Base-by-base conservation (phyloP, 2,888 invertebrate species). In the Plagodis dolabraria region DNA sequence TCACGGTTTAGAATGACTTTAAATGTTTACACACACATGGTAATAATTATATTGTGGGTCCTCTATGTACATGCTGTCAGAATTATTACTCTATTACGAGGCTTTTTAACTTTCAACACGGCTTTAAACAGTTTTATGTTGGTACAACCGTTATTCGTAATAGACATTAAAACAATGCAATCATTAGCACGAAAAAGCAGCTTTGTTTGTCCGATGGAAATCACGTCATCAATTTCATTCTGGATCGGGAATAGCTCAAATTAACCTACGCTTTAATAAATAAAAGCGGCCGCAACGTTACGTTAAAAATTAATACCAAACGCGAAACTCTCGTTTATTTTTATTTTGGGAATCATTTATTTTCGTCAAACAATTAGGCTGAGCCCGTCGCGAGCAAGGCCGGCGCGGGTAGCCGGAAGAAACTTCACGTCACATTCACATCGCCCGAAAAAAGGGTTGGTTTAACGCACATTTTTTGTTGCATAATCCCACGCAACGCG, bases 321-420 rank as follows among this genome's bases (percentile, higher is more conserved):
- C 86, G 87, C 83, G 82, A 89, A 88, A 86, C 83, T 87, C 88
- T 85, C 89, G 84, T 90, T 89, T 87, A 87, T 87, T 88, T 89
- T 86, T 88, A 89, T 90, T 90, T 89, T 83, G 77, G 77, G 86
- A 84, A 88, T 90, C 89, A 92, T 91, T 92, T 92, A 88, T 92
- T 92, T 89, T 88, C 89, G 89, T 91, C 87, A 88, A 89, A 87
- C 89, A 91, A 91, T 91, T 91, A 90, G 86, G 86, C 79, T 76
- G 82, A 72, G 81, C 80, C 77, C 80, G 83, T 86, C 82, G 83
- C 70, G 73, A 72, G 80, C 83, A 82, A 81, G 85, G 83, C 80
- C 81, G 78, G 75, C 68, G 69, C 75, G 77, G 77, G 76, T 70
- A 73, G 74, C 78, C 83, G 83, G 85, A 87, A 86, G 87, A 89